Conservation (phyloP, 1,140 invertebrate genomes). For the Steinernema feltiae region DNA sequence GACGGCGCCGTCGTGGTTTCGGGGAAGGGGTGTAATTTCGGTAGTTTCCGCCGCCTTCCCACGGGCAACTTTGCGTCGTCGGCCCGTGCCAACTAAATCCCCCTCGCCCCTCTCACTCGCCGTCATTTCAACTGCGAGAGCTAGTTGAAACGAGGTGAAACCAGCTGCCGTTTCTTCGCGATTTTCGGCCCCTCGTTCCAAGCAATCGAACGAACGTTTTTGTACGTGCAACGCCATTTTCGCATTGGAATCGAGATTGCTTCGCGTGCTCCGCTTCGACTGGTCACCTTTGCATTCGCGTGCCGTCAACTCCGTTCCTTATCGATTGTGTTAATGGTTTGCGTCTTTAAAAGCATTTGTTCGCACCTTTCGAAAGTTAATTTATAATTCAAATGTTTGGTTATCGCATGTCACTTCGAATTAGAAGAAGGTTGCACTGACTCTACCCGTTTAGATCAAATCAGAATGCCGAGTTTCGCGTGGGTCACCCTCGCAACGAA, state of each 20-base stretch:
- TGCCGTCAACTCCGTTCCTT: too few species aligned
- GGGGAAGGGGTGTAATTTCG: slow-evolving; percentile 2
- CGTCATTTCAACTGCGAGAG: background rate
- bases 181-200: background rate
- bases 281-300: too few species aligned
- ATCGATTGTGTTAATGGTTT: background rate
- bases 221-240: too few species aligned
- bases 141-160: background rate
- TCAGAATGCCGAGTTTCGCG: slow-evolving; percentile 60
- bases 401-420: too few species aligned
- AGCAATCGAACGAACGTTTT: too few species aligned
- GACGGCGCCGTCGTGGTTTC: background rate
- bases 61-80: background rate
- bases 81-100: background rate
- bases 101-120: background rate
- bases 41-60: background rate
- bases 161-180: background rate
- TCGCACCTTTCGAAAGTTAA: background rate
- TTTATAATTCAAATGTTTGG: background rate
- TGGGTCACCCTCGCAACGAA: slow-evolving; percentile 93
- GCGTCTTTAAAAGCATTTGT: background rate
- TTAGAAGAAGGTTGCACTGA: too few species aligned
- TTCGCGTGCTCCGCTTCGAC: too few species aligned
- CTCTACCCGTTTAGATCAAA: too few species aligned
- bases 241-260: too few species aligned